A percentile compares a stretch with the other conserved stretches of the same genome.
These are phyloP conservation scores for Gopherus evgoodei DNA, from an alignment of 2,113 vertebrate species.

Conservation along the genomic window DNA sequence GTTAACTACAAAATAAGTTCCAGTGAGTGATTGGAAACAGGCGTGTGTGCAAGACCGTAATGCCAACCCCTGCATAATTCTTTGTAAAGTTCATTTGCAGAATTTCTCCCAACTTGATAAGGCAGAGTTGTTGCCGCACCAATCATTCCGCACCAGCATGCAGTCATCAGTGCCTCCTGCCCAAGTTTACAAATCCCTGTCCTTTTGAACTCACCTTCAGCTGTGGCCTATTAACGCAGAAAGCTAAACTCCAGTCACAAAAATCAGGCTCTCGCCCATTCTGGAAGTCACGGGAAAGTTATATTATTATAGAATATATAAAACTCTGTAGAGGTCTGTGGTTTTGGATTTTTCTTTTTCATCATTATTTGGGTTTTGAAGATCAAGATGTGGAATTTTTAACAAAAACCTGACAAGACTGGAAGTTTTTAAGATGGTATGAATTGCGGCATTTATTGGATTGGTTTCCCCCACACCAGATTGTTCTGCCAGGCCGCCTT, in stretches of 20 bases:
- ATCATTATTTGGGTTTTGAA: constrained; percentile 49
- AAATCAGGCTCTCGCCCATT: background rate
- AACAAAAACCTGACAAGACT: constrained; percentile 38
- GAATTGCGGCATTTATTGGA: constrained; percentile 48
- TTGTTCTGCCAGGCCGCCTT: constrained; percentile 40
- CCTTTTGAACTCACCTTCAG: constrained; percentile 63
- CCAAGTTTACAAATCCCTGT: constrained; percentile 1
- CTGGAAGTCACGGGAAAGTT: constrained; percentile 66
- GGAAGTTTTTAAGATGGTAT: constrained; percentile 30
- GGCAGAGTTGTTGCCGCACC: constrained; percentile 70
- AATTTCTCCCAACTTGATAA: constrained; percentile 72
- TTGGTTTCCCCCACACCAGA: background rate
- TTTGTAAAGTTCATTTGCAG: constrained; percentile 82
- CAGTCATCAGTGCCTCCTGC: constrained; percentile 29
- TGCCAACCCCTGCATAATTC: constrained; percentile 81
- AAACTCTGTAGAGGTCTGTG: constrained; percentile 34
- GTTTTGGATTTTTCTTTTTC: constrained; percentile 62
- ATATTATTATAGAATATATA: constrained; percentile 51
- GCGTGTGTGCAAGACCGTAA: constrained; percentile 77
- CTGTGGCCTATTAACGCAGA: constrained; percentile 59
- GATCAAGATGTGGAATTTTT: constrained; percentile 56
- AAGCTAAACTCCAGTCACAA: constrained; percentile 20
- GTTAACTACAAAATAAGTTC: constrained; percentile 92
- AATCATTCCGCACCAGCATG: constrained; percentile 51
- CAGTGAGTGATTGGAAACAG: constrained; percentile 86